Evolutionary conservation across 35 echinoderm and acorn worm genomes (phyloP).

Genomic region (Stichopus chloronotus): DNA sequence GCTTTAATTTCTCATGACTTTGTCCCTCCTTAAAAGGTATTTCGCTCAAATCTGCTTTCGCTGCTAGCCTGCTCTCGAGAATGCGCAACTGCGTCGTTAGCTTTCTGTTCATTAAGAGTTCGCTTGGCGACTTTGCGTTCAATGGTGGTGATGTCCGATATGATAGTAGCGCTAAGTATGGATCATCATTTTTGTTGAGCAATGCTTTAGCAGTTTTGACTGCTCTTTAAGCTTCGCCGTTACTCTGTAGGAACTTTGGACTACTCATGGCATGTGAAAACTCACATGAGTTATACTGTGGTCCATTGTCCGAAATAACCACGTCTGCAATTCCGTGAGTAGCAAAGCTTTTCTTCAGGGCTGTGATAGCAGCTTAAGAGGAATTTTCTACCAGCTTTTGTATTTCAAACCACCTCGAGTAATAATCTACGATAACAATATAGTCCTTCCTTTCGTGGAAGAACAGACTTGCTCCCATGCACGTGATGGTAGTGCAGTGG

Average conservation of each 20-base stretch:
- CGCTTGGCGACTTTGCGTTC: constrained; percentile 34
- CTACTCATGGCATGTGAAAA: constrained; percentile 26
- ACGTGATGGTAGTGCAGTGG: constrained; percentile 30
- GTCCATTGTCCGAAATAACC: constrained; percentile 58
- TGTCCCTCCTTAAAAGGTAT: not conserved
- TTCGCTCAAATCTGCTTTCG: not conserved
- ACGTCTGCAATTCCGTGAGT: constrained; percentile 48
- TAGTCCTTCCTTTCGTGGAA: not conserved
- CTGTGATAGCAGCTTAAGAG: constrained; percentile 7
- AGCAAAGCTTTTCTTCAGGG: constrained; percentile 23
- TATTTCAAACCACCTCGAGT: constrained; percentile 31
- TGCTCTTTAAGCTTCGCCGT: constrained; percentile 37
- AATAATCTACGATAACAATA: constrained; percentile 44
- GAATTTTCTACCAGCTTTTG: not conserved
- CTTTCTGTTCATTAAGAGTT: not conserved
- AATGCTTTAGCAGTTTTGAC: constrained; percentile 37
- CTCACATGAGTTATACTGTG: constrained; percentile 41
- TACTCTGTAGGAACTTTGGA: constrained; percentile 36
- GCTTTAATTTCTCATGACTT: not conserved
- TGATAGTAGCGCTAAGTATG: not conserved
- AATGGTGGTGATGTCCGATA: constrained; percentile 38
- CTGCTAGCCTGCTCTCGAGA: not conserved
- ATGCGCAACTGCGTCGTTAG: not conserved
- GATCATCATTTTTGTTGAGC: constrained; percentile 44
- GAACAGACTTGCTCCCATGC: constrained; percentile 31